A percentile compares a stretch with the other conserved stretches of the same genome.
Conservation (phyloP, 2,888 invertebrate species). For the Peribatodes rhomboidaria region DNA sequence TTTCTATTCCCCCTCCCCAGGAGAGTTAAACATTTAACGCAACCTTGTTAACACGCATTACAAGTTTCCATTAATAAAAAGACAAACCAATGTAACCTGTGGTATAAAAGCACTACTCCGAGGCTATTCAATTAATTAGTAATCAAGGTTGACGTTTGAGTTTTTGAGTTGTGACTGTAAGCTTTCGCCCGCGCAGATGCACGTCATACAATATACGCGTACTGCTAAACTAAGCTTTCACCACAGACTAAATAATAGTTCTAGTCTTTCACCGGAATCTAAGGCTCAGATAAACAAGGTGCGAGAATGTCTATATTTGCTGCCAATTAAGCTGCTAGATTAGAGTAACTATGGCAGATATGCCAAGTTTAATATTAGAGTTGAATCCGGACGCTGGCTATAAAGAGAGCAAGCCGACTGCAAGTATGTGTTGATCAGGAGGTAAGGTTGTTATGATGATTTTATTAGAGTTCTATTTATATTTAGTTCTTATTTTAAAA, state of each 20-base stretch:
- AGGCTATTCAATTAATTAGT: too few species aligned
- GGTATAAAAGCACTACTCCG: too few species aligned
- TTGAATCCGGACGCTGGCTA: conserved; percentile 12
- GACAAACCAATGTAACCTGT: too few species aligned
- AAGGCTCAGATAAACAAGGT: conserved; percentile 21
- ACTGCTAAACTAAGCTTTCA: neutral
- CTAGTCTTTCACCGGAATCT: conserved; percentile 14
- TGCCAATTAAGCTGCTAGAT: conserved; percentile 21
- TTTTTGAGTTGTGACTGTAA: too few species aligned
- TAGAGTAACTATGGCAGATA: conserved; percentile 8
- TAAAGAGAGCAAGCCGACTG: conserved; percentile 5
- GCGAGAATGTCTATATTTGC: conserved; percentile 21
- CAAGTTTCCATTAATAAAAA: too few species aligned
- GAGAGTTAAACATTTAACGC: too few species aligned
- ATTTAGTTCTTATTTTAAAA: too few species aligned
- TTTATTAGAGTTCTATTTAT: neutral
- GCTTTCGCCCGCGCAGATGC: too few species aligned
- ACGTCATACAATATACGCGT: neutral
- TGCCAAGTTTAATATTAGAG: neutral
- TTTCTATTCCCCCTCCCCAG: too few species aligned
- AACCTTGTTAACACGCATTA: too few species aligned
- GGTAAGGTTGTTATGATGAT: neutral
- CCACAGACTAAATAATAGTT: neutral
- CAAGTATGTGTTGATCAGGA: neutral
- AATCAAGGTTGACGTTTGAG: too few species aligned